Base-by-base conservation (phyloP, 2,888 invertebrate species). In the Aleiodes testaceus region DNA sequence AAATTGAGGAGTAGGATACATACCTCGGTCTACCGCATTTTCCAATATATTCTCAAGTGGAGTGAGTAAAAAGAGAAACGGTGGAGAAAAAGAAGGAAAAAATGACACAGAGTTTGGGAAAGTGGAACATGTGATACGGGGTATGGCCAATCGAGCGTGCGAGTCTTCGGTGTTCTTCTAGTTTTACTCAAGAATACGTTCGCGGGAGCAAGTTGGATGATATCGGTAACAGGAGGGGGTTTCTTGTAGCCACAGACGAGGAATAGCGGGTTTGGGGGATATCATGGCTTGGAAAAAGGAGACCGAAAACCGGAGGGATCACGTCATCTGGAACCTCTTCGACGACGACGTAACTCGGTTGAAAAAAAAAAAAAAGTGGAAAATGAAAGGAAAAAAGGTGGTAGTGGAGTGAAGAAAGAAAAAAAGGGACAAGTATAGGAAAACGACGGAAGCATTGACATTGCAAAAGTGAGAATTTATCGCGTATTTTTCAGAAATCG, bases 391-490 rank as follows among this genome's bases (percentile, higher is more conserved):
- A 36, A 11, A 11, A 11, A 36, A 36, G 11, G 26, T 26, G 36
- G 11, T 36, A 9, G 36, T 36, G 36, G 36, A 36, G 36, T 36
- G 36, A 36, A 9, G 7, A 9, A 22, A 7, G 14, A 63, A 45
- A 59, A 59, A 36, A 30, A 30, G 16, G 14, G 12, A 59, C 16
- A 42, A 36, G 14, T 16, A 18, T 3, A 55, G 42, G 44, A 12
- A 22, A 20, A 45, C 18, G 63, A 44, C 12, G 22, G 47, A 63
- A 45, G 16, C 59, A 59, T 59, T 45, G 63, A 63, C 63, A 63
- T 45, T 45, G 63, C 63, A 63, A 14, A 45, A 44, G 45, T 12
- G 44, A 22, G 63, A 63, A 63, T 63, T 63, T 63, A 63, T 63
- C 45, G 44, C 9, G 22, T 20, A 22, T 63, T 44, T 22, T 45